Conservation (phyloP, 2,113 vertebrate species). For the Onychostoma macrolepis region DNA sequence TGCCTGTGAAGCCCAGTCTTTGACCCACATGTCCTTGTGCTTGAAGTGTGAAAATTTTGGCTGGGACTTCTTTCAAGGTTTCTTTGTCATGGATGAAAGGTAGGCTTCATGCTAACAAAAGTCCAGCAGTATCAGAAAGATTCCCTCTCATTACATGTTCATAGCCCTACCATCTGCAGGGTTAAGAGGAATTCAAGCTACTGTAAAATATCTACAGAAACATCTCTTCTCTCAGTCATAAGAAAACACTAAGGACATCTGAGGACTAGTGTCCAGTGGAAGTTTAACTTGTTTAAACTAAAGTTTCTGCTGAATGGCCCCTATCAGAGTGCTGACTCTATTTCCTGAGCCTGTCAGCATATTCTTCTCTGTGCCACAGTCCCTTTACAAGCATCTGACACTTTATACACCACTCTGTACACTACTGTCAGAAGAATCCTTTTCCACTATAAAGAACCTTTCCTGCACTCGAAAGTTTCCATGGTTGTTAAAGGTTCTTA, state of each 20-base stretch:
- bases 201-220: background rate
- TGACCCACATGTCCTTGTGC: too few species aligned
- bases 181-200: background rate
- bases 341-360: background rate
- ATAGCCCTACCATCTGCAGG: background rate
- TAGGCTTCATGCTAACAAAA: too few species aligned
- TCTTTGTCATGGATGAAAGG: background rate
- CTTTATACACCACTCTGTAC: background rate
- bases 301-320: constrained; percentile 11
- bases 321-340: background rate
- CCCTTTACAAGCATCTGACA: background rate
- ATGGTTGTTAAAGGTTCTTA: background rate
- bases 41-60: too few species aligned
- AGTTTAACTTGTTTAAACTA: background rate
- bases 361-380: background rate
- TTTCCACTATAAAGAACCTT: background rate
- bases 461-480: background rate
- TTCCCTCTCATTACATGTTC: background rate
- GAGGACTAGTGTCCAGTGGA: background rate
- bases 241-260: background rate
- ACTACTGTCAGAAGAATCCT: background rate
- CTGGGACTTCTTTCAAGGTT: too few species aligned
- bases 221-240: background rate
- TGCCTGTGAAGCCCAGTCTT: too few species aligned
- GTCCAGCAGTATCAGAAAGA: background rate